Base-by-base conservation (phyloP, 2,888 invertebrate genomes). In the Ernsta delagoae region DNA sequence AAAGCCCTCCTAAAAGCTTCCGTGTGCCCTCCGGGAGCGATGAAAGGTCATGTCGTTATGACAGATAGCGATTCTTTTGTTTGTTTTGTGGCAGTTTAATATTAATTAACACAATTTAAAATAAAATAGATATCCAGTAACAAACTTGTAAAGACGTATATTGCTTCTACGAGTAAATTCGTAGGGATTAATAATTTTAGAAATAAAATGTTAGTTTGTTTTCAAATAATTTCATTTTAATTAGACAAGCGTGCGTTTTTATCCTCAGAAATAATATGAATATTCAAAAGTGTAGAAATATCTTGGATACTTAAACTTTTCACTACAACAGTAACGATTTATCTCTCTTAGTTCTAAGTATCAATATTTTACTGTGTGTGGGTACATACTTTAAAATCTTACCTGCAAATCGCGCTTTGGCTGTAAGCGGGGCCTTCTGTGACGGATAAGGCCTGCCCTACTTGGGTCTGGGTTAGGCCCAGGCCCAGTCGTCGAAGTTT, bases 331-430 rank as follows among this genome's bases (percentile, higher is more conserved):
- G 8, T 50, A 16, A 24, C 16, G 16, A 16, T 1, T 50, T 16
- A 3, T 8, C 50, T 16, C 16, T 16, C 50, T 7, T 50, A 50
- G 16, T 16, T 50, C 16, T 50, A 50, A 50, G 16, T 12, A 16
- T 48, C 12, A 48, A 48, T 12, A 11, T 3, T 39, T 48, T 7
- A 62, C 9, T 39, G 9, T 50, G 16, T 50, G 34, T 41, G 9
- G 41, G 41, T 50, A 50, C 16, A 45, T 60, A 60, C 5, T 39
- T 50, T 48, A 53, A 63, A 54, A 39, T 57, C 75, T 94, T 95
- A 99, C 99, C 99, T 98, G 97, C 99, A 99, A 88, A 99, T 99
- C 79, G 99, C 99, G 91, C 98, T 98, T 95, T 99, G 99, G 92
- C 98, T 99, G 92, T 99, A 99, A 63, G 99, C 98, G 43, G 99